Evolutionary conservation across 2,888 invertebrate genomes (phyloP), one percentile per base, ranked within the genome.

Genomic region (Deilephila elpenor): DNA sequence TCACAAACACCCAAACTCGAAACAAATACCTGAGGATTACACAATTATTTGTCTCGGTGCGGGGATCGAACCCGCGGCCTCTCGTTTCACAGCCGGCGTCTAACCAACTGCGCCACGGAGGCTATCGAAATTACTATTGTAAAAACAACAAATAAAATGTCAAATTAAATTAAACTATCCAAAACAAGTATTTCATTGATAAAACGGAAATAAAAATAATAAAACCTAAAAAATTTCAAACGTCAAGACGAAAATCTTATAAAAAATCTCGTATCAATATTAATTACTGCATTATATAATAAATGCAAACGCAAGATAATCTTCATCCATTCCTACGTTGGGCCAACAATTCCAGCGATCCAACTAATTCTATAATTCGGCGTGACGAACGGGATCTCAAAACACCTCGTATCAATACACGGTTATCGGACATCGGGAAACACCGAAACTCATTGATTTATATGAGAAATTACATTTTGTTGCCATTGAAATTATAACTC

Each of bases 361-460:
- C 82, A 79, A 81, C 83, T 82, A 84, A 84, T 84, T 81, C 79
- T 83, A 80, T 85, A 87, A 86, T 82, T 75, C 84, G 76, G 83
- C 82, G 86, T 87, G 86, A 87, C 86, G 84, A 79, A 86, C 81
- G 84, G 86, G 86, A 85, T 82, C 83, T 86, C 86, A 86, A 86
- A 86, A 87, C 86, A 87, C 86, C 86, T 87, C 77, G 83, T 86
- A 86, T 86, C 86, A 86, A 86, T 87, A 86, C 81, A 81, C 78
- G 84, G 86, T 85, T 87, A 86, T 87, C 86, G 80, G 82, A 80
- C 83, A 86, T 86, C 87, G 85, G 83, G 83, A 82, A 83, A 82
- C 84, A 84, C 86, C 87, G 86, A 86, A 84, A 82, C 85, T 80
- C 85, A 86, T 86, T 87, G 86, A 87, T 87, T 87, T 87, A 87